These are phyloP conservation scores for Sitobion miscanthi DNA, from an alignment of 1,140 invertebrate genomes.

Conservation along the genomic window DNA sequence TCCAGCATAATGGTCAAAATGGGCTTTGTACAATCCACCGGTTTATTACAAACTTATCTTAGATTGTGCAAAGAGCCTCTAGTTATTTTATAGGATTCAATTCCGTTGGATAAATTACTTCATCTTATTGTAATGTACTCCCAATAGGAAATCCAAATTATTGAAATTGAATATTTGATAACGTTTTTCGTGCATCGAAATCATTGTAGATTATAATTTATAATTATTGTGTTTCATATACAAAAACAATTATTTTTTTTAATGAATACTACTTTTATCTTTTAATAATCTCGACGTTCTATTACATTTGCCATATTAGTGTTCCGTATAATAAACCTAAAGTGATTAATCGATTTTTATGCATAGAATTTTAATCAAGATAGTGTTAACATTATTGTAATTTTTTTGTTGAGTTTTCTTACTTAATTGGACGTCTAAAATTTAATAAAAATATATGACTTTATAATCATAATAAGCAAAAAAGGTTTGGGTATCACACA, in stretches of 20 bases:
- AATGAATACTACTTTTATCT: neutral
- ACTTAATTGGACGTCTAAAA: neutral
- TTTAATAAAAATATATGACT: neutral
- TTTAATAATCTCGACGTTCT: neutral
- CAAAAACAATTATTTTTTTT: neutral
- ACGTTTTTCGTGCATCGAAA: neutral
- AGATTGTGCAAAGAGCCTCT: conserved; percentile 5
- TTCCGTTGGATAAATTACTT: neutral
- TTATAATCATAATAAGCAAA: neutral
- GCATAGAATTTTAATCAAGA: neutral
- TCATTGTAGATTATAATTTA: neutral
- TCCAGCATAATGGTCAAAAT: neutral
- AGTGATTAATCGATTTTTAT: neutral
- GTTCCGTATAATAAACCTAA: neutral
- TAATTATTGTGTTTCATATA: neutral
- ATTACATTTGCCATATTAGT: neutral
- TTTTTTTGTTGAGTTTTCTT: neutral
- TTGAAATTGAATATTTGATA: neutral
- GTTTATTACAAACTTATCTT: conserved; percentile 2
- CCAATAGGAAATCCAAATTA: neutral
- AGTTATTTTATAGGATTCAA: conserved; percentile 5
- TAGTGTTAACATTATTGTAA: neutral
- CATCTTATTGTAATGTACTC: neutral
- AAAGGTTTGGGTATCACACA: neutral
- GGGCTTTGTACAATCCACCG: conserved; percentile 8